Evolutionary conservation across 2,797 vertebrate genomes (phyloP).

Genomic region (Alauda arvensis): DNA sequence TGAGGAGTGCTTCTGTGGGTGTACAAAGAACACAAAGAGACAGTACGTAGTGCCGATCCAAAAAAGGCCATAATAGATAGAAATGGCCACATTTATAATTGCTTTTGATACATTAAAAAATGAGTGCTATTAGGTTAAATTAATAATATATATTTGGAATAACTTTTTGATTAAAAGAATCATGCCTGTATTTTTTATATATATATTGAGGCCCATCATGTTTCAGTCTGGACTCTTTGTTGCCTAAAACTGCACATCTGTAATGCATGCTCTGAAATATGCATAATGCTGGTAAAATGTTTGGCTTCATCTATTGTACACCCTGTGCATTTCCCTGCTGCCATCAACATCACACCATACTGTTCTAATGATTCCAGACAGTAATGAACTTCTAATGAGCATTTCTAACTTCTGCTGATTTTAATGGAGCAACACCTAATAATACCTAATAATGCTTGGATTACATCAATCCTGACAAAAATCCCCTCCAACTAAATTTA

Average conservation of each 20-base stretch:
- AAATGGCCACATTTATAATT: background rate
- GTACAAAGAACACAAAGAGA: background rate
- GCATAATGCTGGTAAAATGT: background rate
- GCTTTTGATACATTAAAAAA: background rate
- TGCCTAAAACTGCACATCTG: background rate
- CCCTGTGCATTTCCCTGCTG: background rate
- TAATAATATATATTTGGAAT: background rate
- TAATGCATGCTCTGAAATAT: background rate
- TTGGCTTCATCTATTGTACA: background rate
- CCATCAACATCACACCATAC: background rate
- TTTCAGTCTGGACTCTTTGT: background rate
- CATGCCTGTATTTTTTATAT: background rate
- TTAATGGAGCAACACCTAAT: background rate
- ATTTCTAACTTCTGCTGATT: background rate
- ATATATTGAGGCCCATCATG: background rate
- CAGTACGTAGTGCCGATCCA: background rate
- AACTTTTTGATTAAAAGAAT: background rate
- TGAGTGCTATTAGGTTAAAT: background rate
- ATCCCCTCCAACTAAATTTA: accelerated
- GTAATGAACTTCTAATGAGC: background rate
- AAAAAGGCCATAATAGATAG: background rate
- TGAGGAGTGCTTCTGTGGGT: background rate
- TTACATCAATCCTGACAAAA: background rate
- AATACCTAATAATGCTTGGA: background rate
- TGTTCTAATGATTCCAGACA: background rate